Evolutionary conservation across 1,140 invertebrate genomes (phyloP).

Genomic region (Araneus ventricosus): DNA sequence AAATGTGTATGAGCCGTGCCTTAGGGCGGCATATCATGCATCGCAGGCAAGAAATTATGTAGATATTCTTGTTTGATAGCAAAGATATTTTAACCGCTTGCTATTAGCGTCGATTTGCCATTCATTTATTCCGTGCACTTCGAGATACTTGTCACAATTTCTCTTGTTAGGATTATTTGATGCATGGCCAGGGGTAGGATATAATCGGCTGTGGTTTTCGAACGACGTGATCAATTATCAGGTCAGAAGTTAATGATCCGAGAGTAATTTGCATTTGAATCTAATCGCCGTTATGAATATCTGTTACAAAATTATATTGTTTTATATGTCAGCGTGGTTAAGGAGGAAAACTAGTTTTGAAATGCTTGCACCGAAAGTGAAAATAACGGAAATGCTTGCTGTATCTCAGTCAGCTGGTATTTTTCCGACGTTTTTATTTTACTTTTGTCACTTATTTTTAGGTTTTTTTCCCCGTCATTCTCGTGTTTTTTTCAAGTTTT

Average conservation of each 20-base stretch:
- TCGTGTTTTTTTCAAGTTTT: neutral
- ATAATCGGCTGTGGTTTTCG: neutral
- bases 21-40: too few relatives aligned
- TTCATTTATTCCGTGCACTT: slow-evolving; percentile 5
- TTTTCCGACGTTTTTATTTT: neutral
- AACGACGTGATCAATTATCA: neutral
- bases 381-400: neutral
- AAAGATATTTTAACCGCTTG: neutral
- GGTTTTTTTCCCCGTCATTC: neutral
- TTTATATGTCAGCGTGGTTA: neutral
- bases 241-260: neutral
- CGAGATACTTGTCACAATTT: slow-evolving; percentile 16
- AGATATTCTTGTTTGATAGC: neutral
- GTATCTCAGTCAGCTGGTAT: neutral
- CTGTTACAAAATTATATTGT: neutral
- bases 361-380: neutral
- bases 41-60: neutral
- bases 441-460: neutral
- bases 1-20: too few relatives aligned
- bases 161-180: neutral
- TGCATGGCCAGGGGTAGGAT: neutral
- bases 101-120: neutral
- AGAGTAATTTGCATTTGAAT: neutral
- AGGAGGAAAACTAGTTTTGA: neutral
- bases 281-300: slow-evolving; percentile 10